These are phyloP conservation scores for Catalaphyllia jardinei DNA, from an alignment of 64 coral and sea anemone genomes.

Conservation along the genomic window DNA sequence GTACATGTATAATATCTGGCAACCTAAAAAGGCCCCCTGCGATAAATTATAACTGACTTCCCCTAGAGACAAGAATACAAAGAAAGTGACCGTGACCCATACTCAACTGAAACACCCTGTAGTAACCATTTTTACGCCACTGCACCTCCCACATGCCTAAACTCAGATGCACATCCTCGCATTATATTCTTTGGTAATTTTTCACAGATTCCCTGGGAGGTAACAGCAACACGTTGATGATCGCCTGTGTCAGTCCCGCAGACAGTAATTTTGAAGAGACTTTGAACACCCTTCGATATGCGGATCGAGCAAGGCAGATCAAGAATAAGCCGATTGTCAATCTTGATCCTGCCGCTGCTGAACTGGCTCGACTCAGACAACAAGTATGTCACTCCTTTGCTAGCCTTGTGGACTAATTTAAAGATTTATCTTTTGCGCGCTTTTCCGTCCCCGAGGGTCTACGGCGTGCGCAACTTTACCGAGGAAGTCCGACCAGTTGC, in stretches of 20 bases:
- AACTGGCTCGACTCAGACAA: conserved; percentile 80
- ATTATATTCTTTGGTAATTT: neutral
- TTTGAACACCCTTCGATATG: conserved; percentile 82
- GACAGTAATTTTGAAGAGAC: conserved; percentile 94
- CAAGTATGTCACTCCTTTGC: conserved; percentile 32
- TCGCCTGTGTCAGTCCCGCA: conserved; percentile 89
- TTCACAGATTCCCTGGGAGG: conserved; percentile 87
- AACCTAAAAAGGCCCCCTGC: neutral
- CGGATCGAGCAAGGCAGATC: conserved; percentile 86
- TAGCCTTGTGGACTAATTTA: neutral
- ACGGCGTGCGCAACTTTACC: neutral
- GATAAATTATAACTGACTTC: too few species aligned
- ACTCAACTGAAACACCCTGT: too few species aligned
- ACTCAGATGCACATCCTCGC: too few species aligned
- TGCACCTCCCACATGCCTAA: too few species aligned
- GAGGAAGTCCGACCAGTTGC: too few species aligned
- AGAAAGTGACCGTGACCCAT: too few species aligned
- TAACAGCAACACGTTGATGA: conserved; percentile 92
- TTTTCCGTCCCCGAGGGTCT: too few species aligned
- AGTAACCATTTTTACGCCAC: too few species aligned
- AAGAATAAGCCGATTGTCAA: conserved; percentile 96
- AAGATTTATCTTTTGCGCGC: too few species aligned
- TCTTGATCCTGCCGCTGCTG: conserved; percentile 75
- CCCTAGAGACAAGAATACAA: too few species aligned
- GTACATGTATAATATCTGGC: neutral